Base-by-base conservation (phyloP, 2,888 invertebrate genomes). In the Phlogophora meticulosa region DNA sequence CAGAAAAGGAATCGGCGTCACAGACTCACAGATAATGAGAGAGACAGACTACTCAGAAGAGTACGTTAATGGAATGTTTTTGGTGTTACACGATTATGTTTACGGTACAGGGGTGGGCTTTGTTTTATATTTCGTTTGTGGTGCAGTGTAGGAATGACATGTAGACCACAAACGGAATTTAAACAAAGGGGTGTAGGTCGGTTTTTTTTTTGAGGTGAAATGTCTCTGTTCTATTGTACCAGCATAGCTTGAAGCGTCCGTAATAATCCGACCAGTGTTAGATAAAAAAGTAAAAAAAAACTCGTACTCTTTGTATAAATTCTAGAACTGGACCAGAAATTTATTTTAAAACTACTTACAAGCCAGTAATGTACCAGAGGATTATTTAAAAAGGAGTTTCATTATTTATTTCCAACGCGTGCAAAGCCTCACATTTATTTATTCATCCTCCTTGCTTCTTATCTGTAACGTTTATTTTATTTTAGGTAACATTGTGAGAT, bases 21-120 rank as follows among this genome's bases (percentile, higher is more conserved):
- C 81, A 86, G 87, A 91, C 92, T 76, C 84, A 82, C 81, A 87
- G 87, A 91, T 93, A 93, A 93, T 93, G 92, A 94, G 91, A 71
- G 77, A 76, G 80, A 82, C 81, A 81, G 76, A 83, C 75, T 76
- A 65, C 75, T 76, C 42, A 52, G 38, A 77, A 52, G 65, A 77
- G 75, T 56, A 60, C 45, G 17, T 40, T 70, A 76, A 78, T 71
- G 82, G 78, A 73, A 78, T 83, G 76, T 77, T 77, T 76, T 76
- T 75, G 70, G 61, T 56, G 48, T 80, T 61, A 73, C 51, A 24
- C 53, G 67, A 81, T 81, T 78, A 76, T 61, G 64, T 64, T 67
- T 36, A 36, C 28, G 68, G 51, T 43, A 15, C 42, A 17, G 51
- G 34, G 42, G 49, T 38, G 11, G 53, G 68, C 49, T 55, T 58